A percentile compares a stretch with the other conserved stretches of the same genome.
These are phyloP conservation scores for Pachyrhynchus sulphureomaculatus DNA, from an alignment of 1,140 invertebrate genomes.

Conservation along the genomic window DNA sequence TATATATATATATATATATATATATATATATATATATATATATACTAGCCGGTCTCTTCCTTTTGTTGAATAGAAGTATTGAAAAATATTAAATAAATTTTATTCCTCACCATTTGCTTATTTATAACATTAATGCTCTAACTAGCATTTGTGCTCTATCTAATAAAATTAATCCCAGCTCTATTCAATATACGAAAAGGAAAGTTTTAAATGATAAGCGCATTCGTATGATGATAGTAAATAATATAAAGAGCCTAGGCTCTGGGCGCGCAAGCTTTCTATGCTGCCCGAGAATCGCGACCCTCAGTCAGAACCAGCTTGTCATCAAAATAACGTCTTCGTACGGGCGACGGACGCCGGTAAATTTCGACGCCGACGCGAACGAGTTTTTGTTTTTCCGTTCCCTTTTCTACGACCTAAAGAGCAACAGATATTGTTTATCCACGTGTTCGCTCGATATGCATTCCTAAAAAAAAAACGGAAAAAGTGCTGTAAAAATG, in stretches of 20 bases:
- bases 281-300: slow-evolving; percentile 24
- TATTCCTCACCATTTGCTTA: too few species aligned
- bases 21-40: too few species aligned
- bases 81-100: too few species aligned
- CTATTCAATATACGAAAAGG: not conserved
- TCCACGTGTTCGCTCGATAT: slow-evolving; percentile 31
- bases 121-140: too few species aligned
- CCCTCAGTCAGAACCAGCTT: slow-evolving; percentile 39
- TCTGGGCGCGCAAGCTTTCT: slow-evolving; percentile 35
- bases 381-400: slow-evolving; percentile 2
- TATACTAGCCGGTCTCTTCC: too few species aligned
- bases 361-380: slow-evolving; percentile 11
- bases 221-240: slow-evolving; percentile 26
- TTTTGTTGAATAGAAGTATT: too few species aligned
- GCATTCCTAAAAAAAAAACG: slow-evolving; percentile 3
- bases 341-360: not conserved
- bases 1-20: too few species aligned
- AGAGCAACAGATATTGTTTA: slow-evolving; percentile 33
- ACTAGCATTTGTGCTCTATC: too few species aligned
- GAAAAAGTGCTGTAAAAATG: not conserved
- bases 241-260: slow-evolving; percentile 24
- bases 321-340: slow-evolving; percentile 36
- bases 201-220: slow-evolving; percentile 2
- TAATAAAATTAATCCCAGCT: too few species aligned
- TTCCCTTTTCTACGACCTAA: not conserved